These are phyloP conservation scores for Drosophila vallismaia DNA, from an alignment of 2,888 invertebrate species.

Conservation along the genomic window DNA sequence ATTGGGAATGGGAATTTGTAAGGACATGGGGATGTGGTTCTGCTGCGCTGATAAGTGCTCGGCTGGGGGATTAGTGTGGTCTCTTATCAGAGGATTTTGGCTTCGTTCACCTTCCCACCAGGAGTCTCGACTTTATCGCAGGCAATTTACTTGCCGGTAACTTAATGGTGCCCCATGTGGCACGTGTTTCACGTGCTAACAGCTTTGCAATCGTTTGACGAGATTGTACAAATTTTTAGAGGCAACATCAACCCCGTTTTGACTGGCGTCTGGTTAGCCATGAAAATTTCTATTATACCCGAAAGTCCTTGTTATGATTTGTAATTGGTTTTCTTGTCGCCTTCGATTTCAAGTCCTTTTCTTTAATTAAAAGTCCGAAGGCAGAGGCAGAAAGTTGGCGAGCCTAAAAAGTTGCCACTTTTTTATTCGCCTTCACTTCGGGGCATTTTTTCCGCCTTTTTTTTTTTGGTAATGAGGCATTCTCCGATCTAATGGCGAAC, in stretches of 20 bases:
- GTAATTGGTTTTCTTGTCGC: conserved; percentile 40
- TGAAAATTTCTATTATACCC: conserved; percentile 40
- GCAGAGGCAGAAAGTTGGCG: conserved; percentile 19
- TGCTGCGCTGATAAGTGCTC: conserved; percentile 66
- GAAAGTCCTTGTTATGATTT: conserved; percentile 35
- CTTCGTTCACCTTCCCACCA: conserved; percentile 14
- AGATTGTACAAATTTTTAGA: conserved; percentile 19
- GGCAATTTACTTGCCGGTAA: conserved; percentile 39
- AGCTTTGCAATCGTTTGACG: conserved; percentile 8
- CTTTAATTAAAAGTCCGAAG: conserved; percentile 40
- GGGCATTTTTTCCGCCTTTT: background rate
- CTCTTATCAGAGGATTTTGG: conserved; percentile 50
- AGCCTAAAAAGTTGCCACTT: conserved; percentile 32
- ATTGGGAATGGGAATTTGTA: conserved; percentile 6
- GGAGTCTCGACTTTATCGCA: conserved; percentile 45
- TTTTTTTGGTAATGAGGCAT: conserved; percentile 40
- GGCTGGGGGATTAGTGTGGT: conserved; percentile 57
- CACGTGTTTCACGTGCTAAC: conserved; percentile 48
- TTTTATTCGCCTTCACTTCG: conserved; percentile 25
- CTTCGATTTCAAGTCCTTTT: background rate
- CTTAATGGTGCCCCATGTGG: conserved; percentile 33
- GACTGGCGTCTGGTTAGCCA: conserved; percentile 30
- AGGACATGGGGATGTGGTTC: conserved; percentile 15
- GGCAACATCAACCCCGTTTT: conserved; percentile 7
- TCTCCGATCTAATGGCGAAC: conserved; percentile 67